Conservation (phyloP, 2,113 vertebrate species). For the Ancistrus triradiatus region DNA sequence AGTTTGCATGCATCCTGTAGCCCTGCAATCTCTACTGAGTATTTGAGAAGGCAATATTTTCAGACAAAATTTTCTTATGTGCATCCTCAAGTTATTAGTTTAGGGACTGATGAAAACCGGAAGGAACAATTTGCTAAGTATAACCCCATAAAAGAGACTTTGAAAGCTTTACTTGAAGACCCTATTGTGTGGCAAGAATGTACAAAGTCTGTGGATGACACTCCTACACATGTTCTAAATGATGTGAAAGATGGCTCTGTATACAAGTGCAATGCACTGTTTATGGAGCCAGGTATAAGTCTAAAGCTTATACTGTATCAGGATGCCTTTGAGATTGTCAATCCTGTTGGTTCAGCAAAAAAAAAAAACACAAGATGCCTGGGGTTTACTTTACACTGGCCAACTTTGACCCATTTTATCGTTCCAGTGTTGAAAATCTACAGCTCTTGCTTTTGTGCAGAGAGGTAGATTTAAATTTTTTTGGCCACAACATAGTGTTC, state of each 20-base stretch:
- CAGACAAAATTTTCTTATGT: conserved; percentile 16
- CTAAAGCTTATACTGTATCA: not conserved
- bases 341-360: no score
- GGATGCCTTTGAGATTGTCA: not conserved
- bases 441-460: no score
- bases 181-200: conserved; percentile 14
- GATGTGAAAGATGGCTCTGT: conserved; percentile 3
- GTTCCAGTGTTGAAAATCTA: no score
- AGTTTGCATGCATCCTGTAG: conserved; percentile 21
- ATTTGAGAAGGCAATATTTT: conserved; percentile 3
- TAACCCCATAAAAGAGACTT: conserved; percentile 19
- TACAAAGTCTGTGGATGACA: not conserved
- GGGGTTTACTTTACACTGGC: no score
- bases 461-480: no score
- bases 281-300: not conserved
- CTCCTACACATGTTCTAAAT: conserved; percentile 1
- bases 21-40: conserved; percentile 15
- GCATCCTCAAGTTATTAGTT: conserved; percentile 18
- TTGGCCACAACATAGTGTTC: conserved; percentile 20
- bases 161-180: conserved; percentile 10
- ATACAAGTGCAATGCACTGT: not conserved
- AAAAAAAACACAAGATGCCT: no score
- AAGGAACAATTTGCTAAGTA: conserved; percentile 5
- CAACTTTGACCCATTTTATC: no score
- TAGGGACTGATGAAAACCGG: conserved; percentile 16